Conservation (phyloP, 2,113 vertebrate genomes). For the Bolborhynchus lineola region DNA sequence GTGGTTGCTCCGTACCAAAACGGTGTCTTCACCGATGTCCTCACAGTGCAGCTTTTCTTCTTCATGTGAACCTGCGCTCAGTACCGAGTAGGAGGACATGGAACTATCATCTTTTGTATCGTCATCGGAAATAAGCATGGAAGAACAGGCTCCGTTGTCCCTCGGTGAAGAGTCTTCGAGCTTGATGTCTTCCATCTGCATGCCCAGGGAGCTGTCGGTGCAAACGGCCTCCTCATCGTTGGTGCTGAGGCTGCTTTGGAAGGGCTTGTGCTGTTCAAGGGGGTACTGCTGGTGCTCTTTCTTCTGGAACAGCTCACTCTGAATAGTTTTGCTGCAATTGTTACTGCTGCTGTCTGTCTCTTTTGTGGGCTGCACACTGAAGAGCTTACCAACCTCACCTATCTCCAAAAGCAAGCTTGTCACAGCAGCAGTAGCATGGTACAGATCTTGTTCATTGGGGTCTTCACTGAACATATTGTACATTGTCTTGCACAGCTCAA, state of each 20-base stretch:
- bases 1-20: conserved; percentile 82
- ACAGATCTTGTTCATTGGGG: conserved; percentile 90
- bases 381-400: conserved; percentile 95
- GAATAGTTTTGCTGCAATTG: conserved; percentile 9
- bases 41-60: conserved; percentile 96
- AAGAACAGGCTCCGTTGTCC: conserved; percentile 84
- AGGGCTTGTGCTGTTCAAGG: conserved; percentile 42
- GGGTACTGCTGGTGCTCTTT: conserved; percentile 63
- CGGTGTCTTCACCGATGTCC: conserved; percentile 93
- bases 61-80: conserved; percentile 92
- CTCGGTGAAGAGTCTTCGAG: conserved; percentile 91
- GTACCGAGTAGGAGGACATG: conserved; percentile 95
- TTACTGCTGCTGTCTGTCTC: conserved; percentile 14
- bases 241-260: not conserved
- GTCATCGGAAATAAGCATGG: conserved; percentile 94
- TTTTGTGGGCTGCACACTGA: conserved; percentile 59
- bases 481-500: conserved; percentile 95
- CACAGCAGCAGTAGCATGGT: conserved; percentile 93
- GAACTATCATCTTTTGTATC: conserved; percentile 97
- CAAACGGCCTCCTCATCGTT: conserved; percentile 47
- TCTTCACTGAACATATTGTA: conserved; percentile 99
- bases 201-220: conserved; percentile 49
- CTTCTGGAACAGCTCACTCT: conserved; percentile 50
- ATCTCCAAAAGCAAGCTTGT: conserved; percentile 97
- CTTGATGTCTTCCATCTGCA: conserved; percentile 92